Conservation (phyloP, 2,797 vertebrate genomes). For the Coendou prehensilis region DNA sequence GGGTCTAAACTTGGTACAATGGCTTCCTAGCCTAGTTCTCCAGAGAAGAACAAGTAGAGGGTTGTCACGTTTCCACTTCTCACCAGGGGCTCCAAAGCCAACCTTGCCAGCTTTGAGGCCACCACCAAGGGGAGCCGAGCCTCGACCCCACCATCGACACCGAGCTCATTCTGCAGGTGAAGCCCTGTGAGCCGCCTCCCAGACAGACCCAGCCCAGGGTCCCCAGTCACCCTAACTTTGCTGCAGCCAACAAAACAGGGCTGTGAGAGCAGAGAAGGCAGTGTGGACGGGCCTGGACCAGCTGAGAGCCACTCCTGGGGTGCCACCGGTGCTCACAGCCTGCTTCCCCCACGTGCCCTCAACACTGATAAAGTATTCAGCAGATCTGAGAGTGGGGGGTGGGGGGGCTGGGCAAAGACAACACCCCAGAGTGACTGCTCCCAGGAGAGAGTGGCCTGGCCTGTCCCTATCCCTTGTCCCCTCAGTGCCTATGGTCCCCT, state of each 20-base stretch:
- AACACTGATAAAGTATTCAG: no score
- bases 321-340: background rate
- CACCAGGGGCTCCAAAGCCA: background rate
- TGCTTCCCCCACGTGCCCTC: no score
- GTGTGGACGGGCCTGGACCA: no score
- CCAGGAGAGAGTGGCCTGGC: no score
- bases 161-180: background rate
- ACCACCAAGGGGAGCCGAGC: no score
- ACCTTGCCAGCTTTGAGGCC: background rate
- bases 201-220: background rate
- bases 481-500: no score
- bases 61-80: no score
- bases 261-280: background rate
- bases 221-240: background rate
- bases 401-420: no score
- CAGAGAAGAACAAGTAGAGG: background rate
- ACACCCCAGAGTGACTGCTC: no score
- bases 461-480: background rate
- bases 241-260: background rate
- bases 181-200: background rate
- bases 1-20: background rate
- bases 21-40: background rate
- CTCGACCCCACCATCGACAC: background rate
- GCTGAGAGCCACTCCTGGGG: no score
- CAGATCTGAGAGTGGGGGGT: no score